Percentiles rank a stretch among this genome's conserved stretches.
phyloP scores from a whole-genome alignment of 2,113 vertebrate species.

The Mellivora capensis region DNA sequence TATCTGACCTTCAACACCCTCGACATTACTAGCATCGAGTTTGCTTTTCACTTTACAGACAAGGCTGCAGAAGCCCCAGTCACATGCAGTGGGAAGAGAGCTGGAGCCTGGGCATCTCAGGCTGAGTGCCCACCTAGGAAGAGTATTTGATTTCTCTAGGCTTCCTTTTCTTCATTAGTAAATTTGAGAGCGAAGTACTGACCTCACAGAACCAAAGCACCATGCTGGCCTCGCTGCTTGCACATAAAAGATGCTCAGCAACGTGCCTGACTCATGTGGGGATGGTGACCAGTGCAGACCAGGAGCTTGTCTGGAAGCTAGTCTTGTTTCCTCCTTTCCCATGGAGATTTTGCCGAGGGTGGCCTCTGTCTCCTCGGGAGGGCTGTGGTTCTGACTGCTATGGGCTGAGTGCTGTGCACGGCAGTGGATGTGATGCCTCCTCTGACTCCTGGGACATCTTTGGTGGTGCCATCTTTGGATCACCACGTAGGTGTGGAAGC shows the following conservation, averaged over 20 bases:
- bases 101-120: neutral
- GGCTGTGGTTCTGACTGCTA: neutral
- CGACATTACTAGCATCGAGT: neutral
- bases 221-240: neutral
- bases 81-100: neutral
- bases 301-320: neutral
- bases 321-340: neutral
- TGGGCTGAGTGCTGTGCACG: rapidly evolving
- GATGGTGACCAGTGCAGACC: neutral
- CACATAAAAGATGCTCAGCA: neutral
- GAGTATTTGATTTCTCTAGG: neutral
- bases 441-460: neutral
- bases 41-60: neutral
- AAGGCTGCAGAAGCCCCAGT: neutral
- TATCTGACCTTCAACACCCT: neutral
- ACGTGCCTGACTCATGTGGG: rapidly evolving
- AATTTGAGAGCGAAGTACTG: neutral
- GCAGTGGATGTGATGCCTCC: neutral
- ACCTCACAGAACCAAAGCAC: neutral
- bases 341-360: neutral
- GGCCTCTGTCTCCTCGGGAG: neutral
- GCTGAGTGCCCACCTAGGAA: neutral
- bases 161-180: neutral
- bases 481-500: neutral
- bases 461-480: neutral